Evolutionary conservation across 2,113 vertebrate species (phyloP).

Genomic region (Dolichotis patagonum): DNA sequence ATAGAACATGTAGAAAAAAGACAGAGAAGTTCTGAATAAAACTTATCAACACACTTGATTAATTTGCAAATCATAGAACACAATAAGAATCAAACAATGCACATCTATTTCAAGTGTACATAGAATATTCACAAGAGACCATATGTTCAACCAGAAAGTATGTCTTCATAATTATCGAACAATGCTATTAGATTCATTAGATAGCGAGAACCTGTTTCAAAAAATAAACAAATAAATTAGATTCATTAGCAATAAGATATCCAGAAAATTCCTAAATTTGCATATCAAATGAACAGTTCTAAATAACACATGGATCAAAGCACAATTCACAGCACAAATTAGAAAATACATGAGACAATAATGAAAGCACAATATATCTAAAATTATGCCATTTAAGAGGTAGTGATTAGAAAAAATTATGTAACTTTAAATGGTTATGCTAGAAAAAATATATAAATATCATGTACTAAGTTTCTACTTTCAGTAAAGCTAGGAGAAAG

Average conservation of each 20-base stretch:
- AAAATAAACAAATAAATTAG: not conserved
- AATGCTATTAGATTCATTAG: constrained; percentile 53
- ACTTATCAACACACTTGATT: constrained; percentile 11
- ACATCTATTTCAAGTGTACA: constrained; percentile 31
- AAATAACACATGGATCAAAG: constrained; percentile 22
- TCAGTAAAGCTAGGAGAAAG: not conserved
- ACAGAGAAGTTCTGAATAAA: constrained; percentile 33
- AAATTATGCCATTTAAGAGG: not conserved
- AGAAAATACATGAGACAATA: constrained; percentile 28
- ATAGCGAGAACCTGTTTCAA: too few relatives aligned
- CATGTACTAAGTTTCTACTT: not conserved
- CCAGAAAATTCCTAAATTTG: constrained; percentile 2
- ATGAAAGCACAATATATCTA: constrained; percentile 22
- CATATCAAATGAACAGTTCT: constrained; percentile 30
- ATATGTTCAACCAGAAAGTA: constrained; percentile 55
- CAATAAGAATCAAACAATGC: constrained; percentile 8
- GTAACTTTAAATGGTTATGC: constrained; percentile 19
- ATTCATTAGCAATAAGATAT: constrained; percentile 26
- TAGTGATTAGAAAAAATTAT: not conserved
- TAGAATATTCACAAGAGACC: constrained; percentile 20
- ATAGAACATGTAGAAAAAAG: not conserved
- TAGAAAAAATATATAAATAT: not conserved
- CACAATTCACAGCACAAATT: not conserved
- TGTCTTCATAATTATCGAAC: constrained; percentile 46
- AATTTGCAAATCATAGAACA: constrained; percentile 33